phyloP scores from a whole-genome alignment of 2,113 vertebrate species.

The Crypturellus undulatus region DNA sequence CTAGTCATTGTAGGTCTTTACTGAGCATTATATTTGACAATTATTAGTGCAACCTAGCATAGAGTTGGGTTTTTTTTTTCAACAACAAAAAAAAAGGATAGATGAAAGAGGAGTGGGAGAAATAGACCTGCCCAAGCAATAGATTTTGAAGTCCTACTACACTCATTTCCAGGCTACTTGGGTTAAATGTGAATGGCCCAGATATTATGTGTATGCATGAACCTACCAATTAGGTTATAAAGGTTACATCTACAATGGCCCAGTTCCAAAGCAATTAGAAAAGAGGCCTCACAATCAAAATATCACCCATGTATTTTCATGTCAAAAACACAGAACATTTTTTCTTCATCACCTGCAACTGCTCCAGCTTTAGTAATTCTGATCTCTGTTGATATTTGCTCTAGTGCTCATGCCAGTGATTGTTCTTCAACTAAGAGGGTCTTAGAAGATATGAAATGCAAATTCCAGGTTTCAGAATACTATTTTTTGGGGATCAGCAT shows the following conservation, averaged over 20 bases:
- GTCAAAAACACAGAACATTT: not conserved
- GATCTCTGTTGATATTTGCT: not conserved
- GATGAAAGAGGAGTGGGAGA: not conserved
- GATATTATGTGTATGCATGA: not conserved
- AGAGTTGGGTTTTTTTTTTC: fast-evolving
- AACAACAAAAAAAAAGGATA: not conserved
- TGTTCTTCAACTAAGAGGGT: not conserved
- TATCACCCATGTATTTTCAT: not conserved
- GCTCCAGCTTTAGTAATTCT: not conserved
- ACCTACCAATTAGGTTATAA: conserved; percentile 34
- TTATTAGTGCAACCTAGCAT: not conserved
- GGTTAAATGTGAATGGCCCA: conserved; percentile 16
- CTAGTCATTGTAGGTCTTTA: not conserved
- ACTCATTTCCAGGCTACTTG: not conserved
- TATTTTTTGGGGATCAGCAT: not conserved
- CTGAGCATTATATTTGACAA: not conserved
- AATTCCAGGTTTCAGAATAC: not conserved
- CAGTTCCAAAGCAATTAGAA: conserved; percentile 6
- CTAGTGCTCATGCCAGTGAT: not conserved
- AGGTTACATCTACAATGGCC: conserved; percentile 6
- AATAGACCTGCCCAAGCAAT: not conserved
- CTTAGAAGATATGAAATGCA: not conserved
- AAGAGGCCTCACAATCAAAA: not conserved
- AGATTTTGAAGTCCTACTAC: not conserved
- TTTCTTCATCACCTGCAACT: not conserved